Conservation (phyloP, 2,797 vertebrate genomes). For the Okamejei kenojei region DNA sequence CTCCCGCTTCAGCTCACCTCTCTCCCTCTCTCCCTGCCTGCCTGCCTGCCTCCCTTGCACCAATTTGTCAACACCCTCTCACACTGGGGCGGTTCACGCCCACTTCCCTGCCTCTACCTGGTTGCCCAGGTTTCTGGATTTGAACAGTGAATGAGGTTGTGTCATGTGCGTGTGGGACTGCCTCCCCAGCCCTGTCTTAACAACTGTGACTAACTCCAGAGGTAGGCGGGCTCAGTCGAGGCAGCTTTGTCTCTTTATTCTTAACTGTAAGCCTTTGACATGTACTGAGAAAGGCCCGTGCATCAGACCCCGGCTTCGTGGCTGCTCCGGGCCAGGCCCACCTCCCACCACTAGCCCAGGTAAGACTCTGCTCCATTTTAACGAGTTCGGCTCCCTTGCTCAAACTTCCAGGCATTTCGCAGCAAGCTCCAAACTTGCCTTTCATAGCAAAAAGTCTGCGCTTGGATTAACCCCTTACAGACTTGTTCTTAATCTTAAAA, state of each 20-base stretch:
- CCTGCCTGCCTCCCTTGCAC: not conserved
- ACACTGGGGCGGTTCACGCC: not conserved
- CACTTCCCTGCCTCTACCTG: not conserved
- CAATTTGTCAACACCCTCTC: slow-evolving; percentile 11
- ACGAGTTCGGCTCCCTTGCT: not conserved
- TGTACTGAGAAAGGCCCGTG: not conserved
- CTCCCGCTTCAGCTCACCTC: not conserved
- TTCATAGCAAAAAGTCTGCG: not conserved
- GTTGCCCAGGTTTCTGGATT: slow-evolving; percentile 24
- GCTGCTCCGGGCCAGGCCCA: not conserved
- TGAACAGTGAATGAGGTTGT: slow-evolving; percentile 16
- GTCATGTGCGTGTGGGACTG: slow-evolving; percentile 18
- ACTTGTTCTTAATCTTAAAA: not conserved
- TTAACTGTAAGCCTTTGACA: not conserved
- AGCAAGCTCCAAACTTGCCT: not conserved
- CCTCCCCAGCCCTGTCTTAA: not conserved
- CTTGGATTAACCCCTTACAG: not conserved
- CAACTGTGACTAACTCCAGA: not conserved
- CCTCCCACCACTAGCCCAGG: not conserved
- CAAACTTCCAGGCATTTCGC: not conserved
- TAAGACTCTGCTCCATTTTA: not conserved
- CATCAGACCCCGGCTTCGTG: not conserved
- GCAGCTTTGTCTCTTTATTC: not conserved
- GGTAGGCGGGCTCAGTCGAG: not conserved
- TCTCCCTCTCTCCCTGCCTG: not conserved